Percentiles rank a stretch among this genome's conserved stretches.
These are phyloP conservation scores for Loripinus fragilis DNA, from an alignment of 2,888 invertebrate species.

Conservation along the genomic window DNA sequence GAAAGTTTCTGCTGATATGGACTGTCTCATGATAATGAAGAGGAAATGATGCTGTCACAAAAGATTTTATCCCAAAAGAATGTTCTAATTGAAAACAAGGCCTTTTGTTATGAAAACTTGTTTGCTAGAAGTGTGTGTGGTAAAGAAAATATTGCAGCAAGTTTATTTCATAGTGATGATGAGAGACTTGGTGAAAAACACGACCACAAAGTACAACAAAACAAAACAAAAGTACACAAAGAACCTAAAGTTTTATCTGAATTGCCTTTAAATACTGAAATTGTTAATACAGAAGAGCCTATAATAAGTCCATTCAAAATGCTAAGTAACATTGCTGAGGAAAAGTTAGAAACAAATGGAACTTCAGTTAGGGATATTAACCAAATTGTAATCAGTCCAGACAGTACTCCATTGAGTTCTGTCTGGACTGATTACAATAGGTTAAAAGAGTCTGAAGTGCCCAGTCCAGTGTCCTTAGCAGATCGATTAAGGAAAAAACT, in stretches of 20 bases:
- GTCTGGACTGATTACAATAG: neutral
- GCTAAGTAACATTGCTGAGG: neutral
- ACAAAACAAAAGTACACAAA: neutral
- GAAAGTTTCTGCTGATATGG: conserved; percentile 42
- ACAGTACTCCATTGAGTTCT: too few relatives aligned
- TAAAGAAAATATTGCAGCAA: neutral
- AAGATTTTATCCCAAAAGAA: neutral
- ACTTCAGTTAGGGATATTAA: neutral
- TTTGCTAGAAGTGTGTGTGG: neutral
- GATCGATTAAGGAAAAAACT: conserved; percentile 49
- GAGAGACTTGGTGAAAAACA: neutral
- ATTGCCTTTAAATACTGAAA: too few relatives aligned
- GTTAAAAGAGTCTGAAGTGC: neutral
- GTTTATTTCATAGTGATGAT: neutral
- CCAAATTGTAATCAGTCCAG: too few relatives aligned
- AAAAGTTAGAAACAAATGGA: neutral
- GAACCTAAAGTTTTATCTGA: neutral
- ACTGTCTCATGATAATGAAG: conserved; percentile 43
- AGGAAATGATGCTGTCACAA: neutral
- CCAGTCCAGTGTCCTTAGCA: conserved; percentile 51
- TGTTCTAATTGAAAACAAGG: neutral
- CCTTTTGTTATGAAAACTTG: neutral
- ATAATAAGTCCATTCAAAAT: too few relatives aligned
- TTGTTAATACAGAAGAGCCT: neutral
- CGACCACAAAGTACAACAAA: neutral